Evolutionary conservation across 2,888 invertebrate species (phyloP), one percentile per base, ranked within the genome.

Genomic region (Xylota segnis): DNA sequence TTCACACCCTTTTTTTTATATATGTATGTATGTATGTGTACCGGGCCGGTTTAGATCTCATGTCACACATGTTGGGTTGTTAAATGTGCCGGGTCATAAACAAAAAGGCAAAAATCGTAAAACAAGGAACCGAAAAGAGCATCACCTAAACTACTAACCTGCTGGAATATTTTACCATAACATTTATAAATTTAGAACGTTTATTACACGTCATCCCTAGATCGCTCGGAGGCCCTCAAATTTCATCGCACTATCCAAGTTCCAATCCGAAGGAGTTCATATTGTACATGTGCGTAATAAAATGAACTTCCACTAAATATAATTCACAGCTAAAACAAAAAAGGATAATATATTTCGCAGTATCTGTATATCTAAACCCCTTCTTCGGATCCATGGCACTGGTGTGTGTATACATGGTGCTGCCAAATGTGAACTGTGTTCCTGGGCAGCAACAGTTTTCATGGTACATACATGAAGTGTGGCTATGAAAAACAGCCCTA

Each of bases 281-380:
- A 61, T 61, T 32, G 52, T 63, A 63, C 52, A 74, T 74, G 43
- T 52, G 63, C 23, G 52, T 74, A 63, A 74, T 74, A 74, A 74
- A 74, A 74, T 74, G 61, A 74, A 74, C 74, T 74, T 74, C 74
- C 74, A 63, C 74, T 74, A 74, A 74, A 74, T 74, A 74, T 74
- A 74, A 74, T 63, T 74, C 74, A 54, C 52, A 52, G 74, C 52
- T 74, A 29, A 74, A 63, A 74, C 50, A 74, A 63, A 71, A 71
- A 71, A 71, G 71, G 71, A 54, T 71, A 71, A 71, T 59, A 58
- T 47, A 71, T 58, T 58, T 58, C 43, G 16, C 16, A 43, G 54
- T 56, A 68, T 54, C 54, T 40, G 40, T 40, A 54, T 40, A 40
- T 68, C 14, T 54, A 16, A 56, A 45, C 40, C 70, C 56, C 45